Conservation (phyloP, 2,113 vertebrate species). For the Gobio gobio region DNA sequence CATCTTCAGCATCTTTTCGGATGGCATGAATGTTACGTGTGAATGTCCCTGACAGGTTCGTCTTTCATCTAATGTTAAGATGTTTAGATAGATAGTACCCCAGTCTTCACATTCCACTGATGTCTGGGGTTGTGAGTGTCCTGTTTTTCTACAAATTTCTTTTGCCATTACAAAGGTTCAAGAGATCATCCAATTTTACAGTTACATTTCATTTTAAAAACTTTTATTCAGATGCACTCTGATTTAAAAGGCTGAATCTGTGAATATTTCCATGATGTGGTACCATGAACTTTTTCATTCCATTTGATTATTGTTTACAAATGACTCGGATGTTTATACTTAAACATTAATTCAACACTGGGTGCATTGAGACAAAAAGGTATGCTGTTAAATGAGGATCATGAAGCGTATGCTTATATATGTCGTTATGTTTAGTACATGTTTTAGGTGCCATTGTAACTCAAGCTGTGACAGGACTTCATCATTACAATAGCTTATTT, state of each 20-base stretch:
- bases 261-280: slow-evolving; percentile 72
- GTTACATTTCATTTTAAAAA: background rate
- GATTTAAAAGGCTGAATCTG: slow-evolving; percentile 58
- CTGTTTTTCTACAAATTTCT: background rate
- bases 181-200: background rate
- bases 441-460: slow-evolving; percentile 18
- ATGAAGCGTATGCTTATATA: background rate
- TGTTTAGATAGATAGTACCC: background rate
- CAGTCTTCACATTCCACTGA: background rate
- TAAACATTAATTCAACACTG: background rate
- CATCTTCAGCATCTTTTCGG: background rate
- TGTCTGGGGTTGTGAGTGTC: background rate
- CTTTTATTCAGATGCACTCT: background rate
- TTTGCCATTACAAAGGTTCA: background rate
- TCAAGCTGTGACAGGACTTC: slow-evolving; percentile 18
- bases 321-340: background rate
- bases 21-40: background rate
- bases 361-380: background rate
- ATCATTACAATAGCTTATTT: background rate
- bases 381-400: background rate
- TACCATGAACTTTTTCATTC: background rate
- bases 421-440: background rate
- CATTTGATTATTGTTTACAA: slow-evolving; percentile 8
- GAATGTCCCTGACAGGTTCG: background rate
- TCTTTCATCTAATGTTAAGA: background rate